These are phyloP conservation scores for Hypomesus transpacificus DNA, from an alignment of 2,113 vertebrate species.

Conservation along the genomic window DNA sequence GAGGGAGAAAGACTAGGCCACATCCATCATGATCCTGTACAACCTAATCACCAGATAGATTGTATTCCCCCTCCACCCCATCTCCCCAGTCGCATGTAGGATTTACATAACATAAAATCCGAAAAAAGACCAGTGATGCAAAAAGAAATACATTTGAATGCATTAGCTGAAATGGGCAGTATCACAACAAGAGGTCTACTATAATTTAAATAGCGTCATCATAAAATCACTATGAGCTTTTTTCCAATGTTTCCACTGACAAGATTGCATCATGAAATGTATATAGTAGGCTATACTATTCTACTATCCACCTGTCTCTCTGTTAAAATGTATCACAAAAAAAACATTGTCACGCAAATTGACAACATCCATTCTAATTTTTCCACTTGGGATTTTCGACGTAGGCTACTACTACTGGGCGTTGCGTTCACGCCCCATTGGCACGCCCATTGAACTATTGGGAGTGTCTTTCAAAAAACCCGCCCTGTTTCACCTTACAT, in stretches of 20 bases:
- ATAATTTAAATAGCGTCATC: too few relatives aligned
- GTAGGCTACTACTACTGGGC: constrained; percentile 49
- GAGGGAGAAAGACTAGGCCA: constrained; percentile 20
- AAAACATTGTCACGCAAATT: constrained; percentile 13
- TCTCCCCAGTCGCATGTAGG: background rate
- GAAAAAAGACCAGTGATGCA: too few relatives aligned
- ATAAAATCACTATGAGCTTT: background rate
- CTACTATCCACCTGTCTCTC: constrained; percentile 16
- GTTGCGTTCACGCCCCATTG: constrained; percentile 21
- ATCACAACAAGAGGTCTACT: too few relatives aligned
- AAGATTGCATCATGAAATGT: too few relatives aligned
- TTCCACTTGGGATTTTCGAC: constrained; percentile 49
- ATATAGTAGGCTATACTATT: background rate
- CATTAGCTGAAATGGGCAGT: too few relatives aligned
- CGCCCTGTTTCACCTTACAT: constrained; percentile 68
- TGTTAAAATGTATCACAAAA: constrained; percentile 1
- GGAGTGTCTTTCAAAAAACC: constrained; percentile 46
- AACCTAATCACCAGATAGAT: constrained; percentile 41
- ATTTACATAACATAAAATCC: too few relatives aligned
- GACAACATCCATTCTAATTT: constrained; percentile 46
- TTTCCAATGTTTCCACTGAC: background rate
- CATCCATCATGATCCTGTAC: constrained; percentile 49
- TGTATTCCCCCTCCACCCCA: constrained; percentile 14
- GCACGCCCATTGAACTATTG: constrained; percentile 65
- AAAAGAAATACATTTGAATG: too few relatives aligned